Base-by-base conservation (phyloP, 2,888 invertebrate species). In the Hirudinaria manillensis region DNA sequence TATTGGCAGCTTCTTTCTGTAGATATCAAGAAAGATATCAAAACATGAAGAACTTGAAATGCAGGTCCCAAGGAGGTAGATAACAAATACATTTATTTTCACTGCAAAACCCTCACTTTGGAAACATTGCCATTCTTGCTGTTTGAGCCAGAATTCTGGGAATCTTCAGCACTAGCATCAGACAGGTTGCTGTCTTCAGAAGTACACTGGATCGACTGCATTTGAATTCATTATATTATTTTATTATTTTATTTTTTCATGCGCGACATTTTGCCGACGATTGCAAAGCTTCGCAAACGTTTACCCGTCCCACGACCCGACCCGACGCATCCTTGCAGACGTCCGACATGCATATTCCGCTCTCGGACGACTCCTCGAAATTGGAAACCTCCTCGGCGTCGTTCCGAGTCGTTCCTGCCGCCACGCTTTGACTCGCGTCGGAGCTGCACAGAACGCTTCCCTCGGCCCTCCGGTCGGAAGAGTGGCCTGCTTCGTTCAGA, bases 151-250 rank as follows among this genome's bases (percentile, higher is more conserved):
- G 24, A 61, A 61, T 13, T 61, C 19, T 61, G 56, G 3, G 72
- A 56, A 55, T 56, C 61, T 7, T 55, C 72, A 36, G 56, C 38
- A 71, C 75, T 76, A 21, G 70, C 53, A 36, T 75, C 76, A 74
- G 83, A 83, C 75, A 81, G 81, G 74, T 83, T 83, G 78, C 83
- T 83, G 77, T 83, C 83, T 66, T 83, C 83, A 1, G 76, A 77
- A 36, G 75, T 51, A 32, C 75, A 53, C 34, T 74, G 61, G 1
- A 16, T 61, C 61, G n/a, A 29, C 29, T 61, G 29, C 24, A 24
- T 61, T 27, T 2, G 29, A 61, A 29, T 21, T 29, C 61, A n/a
- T 27, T 27, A 61, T 19, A 61, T 13, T n/a, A 21, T 27, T 19
- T 27, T n/a, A 61, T 19, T 21, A 61, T 4, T 27, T 10, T 2